Conservation (phyloP, 2,113 vertebrate genomes). For the Xiphophorus couchianus region DNA sequence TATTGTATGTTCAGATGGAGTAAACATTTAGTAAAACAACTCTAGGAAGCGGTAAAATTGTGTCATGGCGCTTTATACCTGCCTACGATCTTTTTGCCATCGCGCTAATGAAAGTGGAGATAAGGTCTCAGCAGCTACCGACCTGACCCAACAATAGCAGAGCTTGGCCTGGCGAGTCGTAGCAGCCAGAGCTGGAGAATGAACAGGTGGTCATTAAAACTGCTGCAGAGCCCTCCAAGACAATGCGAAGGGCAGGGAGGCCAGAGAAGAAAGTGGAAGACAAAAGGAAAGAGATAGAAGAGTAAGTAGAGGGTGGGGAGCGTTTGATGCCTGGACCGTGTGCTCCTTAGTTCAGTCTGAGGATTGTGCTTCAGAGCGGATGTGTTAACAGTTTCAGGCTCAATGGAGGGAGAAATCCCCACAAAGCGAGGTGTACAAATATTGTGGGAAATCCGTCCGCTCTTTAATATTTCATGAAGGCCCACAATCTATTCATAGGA, state of each 20-base stretch:
- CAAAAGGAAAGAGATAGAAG: conserved; percentile 41
- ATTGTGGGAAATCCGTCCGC: conserved; percentile 92
- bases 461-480: conserved; percentile 88
- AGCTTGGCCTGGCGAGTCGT: conserved; percentile 63
- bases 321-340: conserved; percentile 73
- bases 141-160: conserved; percentile 60
- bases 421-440: conserved; percentile 93
- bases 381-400: conserved; percentile 93
- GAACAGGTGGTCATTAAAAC: conserved; percentile 84
- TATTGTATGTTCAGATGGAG: no score
- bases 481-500: conserved; percentile 86
- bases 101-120: conserved; percentile 46
- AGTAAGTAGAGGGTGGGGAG: conserved; percentile 53
- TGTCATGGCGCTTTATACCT: conserved; percentile 10
- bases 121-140: conserved; percentile 64
- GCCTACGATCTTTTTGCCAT: conserved; percentile 41
- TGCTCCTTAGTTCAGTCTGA: conserved; percentile 76
- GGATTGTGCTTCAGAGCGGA: conserved; percentile 84
- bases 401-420: conserved; percentile 92
- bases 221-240: conserved; percentile 82
- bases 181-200: conserved; percentile 63
- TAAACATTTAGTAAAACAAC: neutral
- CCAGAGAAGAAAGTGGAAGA: conserved; percentile 2
- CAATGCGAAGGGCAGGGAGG: conserved; percentile 74
- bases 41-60: neutral